Evolutionary conservation across 1,140 invertebrate species (phyloP), one percentile per base, ranked within the genome.

Genomic region (Drosophila yakuba): DNA sequence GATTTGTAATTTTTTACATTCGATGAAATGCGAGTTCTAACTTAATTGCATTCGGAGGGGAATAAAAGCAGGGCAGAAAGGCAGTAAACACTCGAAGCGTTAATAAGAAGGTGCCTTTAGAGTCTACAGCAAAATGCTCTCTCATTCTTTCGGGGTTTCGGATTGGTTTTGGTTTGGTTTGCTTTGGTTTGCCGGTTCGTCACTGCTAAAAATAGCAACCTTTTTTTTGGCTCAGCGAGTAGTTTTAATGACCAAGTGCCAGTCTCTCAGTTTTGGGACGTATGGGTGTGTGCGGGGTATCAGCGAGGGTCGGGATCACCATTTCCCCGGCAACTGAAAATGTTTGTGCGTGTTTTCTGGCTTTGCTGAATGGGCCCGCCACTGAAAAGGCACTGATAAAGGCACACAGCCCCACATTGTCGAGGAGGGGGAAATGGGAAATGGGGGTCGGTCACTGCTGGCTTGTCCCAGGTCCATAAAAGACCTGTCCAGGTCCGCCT

Each of bases 151-250:
- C 60, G 43, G 59, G 44, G 64, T 67, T 60, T 66, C 64, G 55
- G 55, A 32, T 69, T 71, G 55, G 55, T 15, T 69, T 71, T 43
- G 35, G 50, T 15, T 57, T 35, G 59, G 60, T 47, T 74, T 61
- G 51, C 35, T 52, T 62, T 61, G 72, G 59, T 74, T 74, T 74
- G 72, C 71, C 50, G 41, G 20, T 60, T 73, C 68, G 81, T 86
- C 83, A 86, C 62, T 86, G 83, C 83, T 86, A 86, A 79, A 86
- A 86, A 86, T 86, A 86, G 83, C 75, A 86, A 88, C 83, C 63
- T 69, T 77, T 74, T 76, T 55, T 76, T 55, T 62, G 63, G 35
- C 55, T 39, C 54, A 77, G 56, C 47, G 57, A 67, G 74, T 77
- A 69, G 75, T 78, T 78, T 77, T 77, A 77, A 77, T 77, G 74